Percentiles rank a stretch among this genome's conserved stretches.
Evolutionary conservation across 2,113 vertebrate genomes (phyloP).

Genomic region (Taurulus bubalis): DNA sequence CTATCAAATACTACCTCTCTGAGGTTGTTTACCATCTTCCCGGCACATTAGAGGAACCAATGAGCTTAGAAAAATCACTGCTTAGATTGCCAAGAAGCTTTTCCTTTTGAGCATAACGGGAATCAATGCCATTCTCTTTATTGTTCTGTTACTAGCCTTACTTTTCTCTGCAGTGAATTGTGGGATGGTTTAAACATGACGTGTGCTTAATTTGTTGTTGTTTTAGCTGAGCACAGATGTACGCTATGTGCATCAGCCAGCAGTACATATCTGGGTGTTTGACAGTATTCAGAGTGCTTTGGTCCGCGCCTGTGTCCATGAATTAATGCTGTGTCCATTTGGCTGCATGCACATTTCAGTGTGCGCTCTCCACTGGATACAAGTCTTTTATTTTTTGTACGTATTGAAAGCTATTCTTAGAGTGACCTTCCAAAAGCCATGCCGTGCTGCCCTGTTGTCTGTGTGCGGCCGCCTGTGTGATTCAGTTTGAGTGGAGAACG

Average conservation of each 20-base stretch:
- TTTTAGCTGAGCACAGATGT: slow-evolving; percentile 39
- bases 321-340: slow-evolving; percentile 63
- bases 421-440: slow-evolving; percentile 78
- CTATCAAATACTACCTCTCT: slow-evolving; percentile 26
- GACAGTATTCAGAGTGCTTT: slow-evolving; percentile 41
- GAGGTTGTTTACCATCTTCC: slow-evolving; percentile 18
- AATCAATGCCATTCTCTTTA: slow-evolving; percentile 44
- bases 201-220: slow-evolving; percentile 49
- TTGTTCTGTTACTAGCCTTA: slow-evolving; percentile 5
- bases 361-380: slow-evolving; percentile 22
- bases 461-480: slow-evolving; percentile 77
- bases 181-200: slow-evolving; percentile 6
- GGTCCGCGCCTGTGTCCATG: slow-evolving; percentile 30
- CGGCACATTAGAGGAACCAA: slow-evolving; percentile 54
- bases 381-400: slow-evolving; percentile 25
- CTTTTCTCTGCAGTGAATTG: slow-evolving; percentile 28
- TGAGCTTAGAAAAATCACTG: slow-evolving; percentile 26
- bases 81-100: slow-evolving; percentile 27
- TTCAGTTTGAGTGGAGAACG: slow-evolving; percentile 73
- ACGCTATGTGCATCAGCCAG: slow-evolving; percentile 9
- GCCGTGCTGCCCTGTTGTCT: slow-evolving; percentile 70
- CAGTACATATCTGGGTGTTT: slow-evolving; percentile 10
- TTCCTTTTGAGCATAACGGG: slow-evolving; percentile 29
- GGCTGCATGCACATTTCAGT: slow-evolving; percentile 61
- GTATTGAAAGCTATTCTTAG: slow-evolving; percentile 76